Percentiles rank a stretch among this genome's conserved stretches.
phyloP scores from a whole-genome alignment of 2,797 vertebrate species.

The Sebastes steindachneri region DNA sequence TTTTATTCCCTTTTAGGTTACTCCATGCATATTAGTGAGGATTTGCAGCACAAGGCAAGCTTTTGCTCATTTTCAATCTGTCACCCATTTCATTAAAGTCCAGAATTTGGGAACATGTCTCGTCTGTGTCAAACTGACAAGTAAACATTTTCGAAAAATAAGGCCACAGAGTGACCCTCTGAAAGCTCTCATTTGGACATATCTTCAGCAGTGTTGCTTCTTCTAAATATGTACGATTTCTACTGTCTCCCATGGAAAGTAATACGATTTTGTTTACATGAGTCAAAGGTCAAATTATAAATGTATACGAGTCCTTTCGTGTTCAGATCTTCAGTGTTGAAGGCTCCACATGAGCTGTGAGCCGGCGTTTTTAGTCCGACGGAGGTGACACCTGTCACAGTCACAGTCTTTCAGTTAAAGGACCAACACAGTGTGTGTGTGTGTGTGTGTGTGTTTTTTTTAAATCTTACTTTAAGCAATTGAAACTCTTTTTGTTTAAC shows the following conservation, averaged over 20 bases:
- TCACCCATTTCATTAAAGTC: not conserved
- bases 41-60: not conserved
- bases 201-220: not conserved
- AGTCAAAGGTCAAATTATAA: no score
- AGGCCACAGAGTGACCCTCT: not conserved
- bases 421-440: no score
- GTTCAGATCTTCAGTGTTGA: no score
- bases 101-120: not conserved
- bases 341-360: no score
- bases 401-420: no score
- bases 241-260: no score
- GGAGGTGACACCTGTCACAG: no score
- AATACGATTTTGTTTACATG: no score
- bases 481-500: not conserved
- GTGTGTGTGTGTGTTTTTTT: no score
- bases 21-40: not conserved
- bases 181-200: not conserved
- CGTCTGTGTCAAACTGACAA: constrained; percentile 1
- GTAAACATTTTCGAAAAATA: not conserved
- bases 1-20: not conserved
- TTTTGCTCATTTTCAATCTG: not conserved
- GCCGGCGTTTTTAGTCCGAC: no score
- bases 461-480: not conserved
- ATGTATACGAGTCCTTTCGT: no score
- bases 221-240: not conserved